These are phyloP conservation scores for Anastrepha obliqua DNA, from an alignment of 1,140 invertebrate genomes.

Conservation along the genomic window DNA sequence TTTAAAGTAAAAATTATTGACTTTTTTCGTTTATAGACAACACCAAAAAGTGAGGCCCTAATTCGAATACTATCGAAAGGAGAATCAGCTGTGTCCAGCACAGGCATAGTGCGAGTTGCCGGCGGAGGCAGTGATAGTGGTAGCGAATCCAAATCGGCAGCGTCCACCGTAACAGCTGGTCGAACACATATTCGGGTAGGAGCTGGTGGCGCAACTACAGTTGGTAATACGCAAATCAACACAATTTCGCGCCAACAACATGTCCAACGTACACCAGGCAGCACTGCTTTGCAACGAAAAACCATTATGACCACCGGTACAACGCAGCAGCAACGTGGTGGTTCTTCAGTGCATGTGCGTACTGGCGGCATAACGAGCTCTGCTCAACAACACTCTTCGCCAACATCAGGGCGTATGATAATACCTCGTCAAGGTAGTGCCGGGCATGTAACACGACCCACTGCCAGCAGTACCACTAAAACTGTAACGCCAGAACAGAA, in stretches of 20 bases:
- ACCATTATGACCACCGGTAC: conserved; percentile 17
- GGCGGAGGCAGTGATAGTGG: conserved; percentile 32
- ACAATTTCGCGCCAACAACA: conserved; percentile 61
- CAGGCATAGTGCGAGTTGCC: conserved; percentile 66
- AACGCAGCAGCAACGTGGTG: background rate
- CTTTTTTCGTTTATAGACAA: conserved; percentile 60
- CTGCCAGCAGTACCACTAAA: conserved; percentile 55
- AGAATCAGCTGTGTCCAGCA: conserved; percentile 62
- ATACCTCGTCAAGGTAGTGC: conserved; percentile 55
- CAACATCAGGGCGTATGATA: conserved; percentile 58
- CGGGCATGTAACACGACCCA: background rate
- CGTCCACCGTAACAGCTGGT: background rate
- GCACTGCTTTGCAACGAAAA: conserved; percentile 57
- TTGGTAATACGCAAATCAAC: conserved; percentile 55
- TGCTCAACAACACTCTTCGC: conserved; percentile 53
- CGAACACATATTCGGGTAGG: conserved; percentile 27
- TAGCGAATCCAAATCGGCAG: conserved; percentile 23
- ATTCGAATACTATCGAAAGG: conserved; percentile 68
- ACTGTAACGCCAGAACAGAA: conserved; percentile 71
- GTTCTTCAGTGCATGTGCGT: conserved; percentile 51
- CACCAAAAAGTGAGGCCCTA: conserved; percentile 65
- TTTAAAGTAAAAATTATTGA: too few relatives aligned
- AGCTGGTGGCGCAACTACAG: conserved; percentile 54
- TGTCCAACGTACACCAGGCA: conserved; percentile 57
- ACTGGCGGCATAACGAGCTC: background rate